Percentiles rank a stretch among this genome's conserved stretches.
Evolutionary conservation across 2,113 vertebrate genomes (phyloP).

Genomic region (Podocnemis expansa): DNA sequence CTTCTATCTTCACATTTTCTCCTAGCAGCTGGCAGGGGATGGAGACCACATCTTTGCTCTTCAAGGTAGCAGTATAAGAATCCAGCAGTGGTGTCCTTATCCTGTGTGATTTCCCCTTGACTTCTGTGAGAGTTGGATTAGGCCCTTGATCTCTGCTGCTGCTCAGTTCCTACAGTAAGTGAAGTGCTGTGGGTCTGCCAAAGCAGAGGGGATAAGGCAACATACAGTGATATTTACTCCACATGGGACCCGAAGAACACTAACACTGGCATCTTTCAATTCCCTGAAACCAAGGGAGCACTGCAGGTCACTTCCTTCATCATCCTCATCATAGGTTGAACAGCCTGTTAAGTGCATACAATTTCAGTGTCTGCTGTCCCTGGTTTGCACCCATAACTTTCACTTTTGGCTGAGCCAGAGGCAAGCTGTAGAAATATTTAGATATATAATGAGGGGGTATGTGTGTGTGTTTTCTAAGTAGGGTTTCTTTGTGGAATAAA

Average conservation of each 20-base stretch:
- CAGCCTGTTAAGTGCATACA: neutral
- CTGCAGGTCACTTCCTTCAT: neutral
- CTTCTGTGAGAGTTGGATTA: neutral
- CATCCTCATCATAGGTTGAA: neutral
- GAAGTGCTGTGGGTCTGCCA: neutral
- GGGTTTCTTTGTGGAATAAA: neutral
- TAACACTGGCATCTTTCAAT: neutral
- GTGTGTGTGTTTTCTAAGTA: neutral
- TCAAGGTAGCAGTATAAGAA: neutral
- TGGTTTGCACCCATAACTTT: neutral
- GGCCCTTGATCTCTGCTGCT: neutral
- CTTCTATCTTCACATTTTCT: neutral
- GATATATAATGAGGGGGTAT: neutral
- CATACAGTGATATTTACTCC: neutral
- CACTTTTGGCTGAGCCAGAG: neutral
- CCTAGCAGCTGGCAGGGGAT: neutral
- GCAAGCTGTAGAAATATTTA: neutral
- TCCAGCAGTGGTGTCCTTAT: neutral
- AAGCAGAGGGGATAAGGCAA: neutral
- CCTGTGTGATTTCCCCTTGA: neutral
- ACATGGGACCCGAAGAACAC: neutral
- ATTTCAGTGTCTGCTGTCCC: neutral
- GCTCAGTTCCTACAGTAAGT: neutral
- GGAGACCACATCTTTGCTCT: neutral
- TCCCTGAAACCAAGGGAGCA: neutral